Evolutionary conservation across 2,113 vertebrate species (phyloP), one percentile per base, ranked within the genome.

Genomic region (Harpagus bidentatus): DNA sequence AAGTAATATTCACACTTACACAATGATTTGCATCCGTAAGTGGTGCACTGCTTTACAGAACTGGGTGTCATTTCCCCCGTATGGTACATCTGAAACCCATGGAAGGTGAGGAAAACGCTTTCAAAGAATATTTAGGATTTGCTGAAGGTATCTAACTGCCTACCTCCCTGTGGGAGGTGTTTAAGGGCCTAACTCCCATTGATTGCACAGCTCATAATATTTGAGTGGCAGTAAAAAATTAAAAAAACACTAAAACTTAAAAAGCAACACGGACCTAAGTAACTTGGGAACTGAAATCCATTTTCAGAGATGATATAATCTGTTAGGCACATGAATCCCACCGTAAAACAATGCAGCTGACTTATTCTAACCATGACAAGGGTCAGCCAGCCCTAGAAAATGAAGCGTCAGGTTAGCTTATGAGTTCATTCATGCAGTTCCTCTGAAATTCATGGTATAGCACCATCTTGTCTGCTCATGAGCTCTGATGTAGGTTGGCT

Each of bases 1-100:
- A 77, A 86, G 85, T 23, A 93, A 86, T 91, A 83, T 94, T 96
- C 96, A 94, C 96, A 86, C 95, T 94, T 88, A 59, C 43, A 88
- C 84, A 78, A 59, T 1, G 52, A 94, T 92, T 95, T 96, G 91
- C 91, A 97, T 94, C 63, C 17, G 0, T 90, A 83, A 94, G 78
- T 0, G 5, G 53, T 66, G 38, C 77, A 74, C 48, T 34, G 70
- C 36, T 82, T 89, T 76, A 45, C 34, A 76, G 59, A 61, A 97
- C 48, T 69, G 66, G 79, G 4, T 88, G 91, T 45, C 31, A 40
- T 73, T 83, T 79, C 26, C 21, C 69, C 74, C 2, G 6, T 87
- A 70, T 71, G 66, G 81, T 45, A 18, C 36, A 50, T 83, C 74
- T 66, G 82, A 96, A 88, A 76, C 53, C 50, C 58, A 29, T 18